These are phyloP conservation scores for Pygmarrhopalites habei DNA, from an alignment of 1,140 invertebrate genomes.

Conservation along the genomic window DNA sequence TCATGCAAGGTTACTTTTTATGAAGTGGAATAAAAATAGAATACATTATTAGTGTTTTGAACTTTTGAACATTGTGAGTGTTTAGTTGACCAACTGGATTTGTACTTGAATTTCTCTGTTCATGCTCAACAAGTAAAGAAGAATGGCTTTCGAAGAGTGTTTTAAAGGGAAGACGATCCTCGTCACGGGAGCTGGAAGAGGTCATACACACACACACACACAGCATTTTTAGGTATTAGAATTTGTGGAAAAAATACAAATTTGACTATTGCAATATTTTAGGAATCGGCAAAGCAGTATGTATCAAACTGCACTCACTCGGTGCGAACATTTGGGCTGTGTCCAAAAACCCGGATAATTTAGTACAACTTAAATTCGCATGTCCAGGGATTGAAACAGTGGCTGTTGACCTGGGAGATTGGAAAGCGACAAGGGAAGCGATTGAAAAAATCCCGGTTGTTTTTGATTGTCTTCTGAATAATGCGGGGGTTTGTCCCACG, in stretches of 20 bases:
- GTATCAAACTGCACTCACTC: conserved; percentile 52
- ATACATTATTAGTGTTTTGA: too few species aligned
- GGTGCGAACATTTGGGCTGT: conserved; percentile 65
- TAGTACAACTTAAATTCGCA: conserved; percentile 57
- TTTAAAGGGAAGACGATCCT: conserved; percentile 49
- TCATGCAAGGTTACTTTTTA: too few species aligned
- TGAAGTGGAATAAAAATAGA: too few species aligned
- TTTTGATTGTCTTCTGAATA: conserved; percentile 76
- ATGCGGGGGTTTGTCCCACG: conserved; percentile 59
- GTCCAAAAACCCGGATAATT: too few species aligned
- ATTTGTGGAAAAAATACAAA: background rate
- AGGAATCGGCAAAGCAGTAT: conserved; percentile 69
- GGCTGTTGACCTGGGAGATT: conserved; percentile 64
- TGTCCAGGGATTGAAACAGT: conserved; percentile 55
- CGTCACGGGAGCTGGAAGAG: conserved; percentile 3
- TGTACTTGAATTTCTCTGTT: too few species aligned
- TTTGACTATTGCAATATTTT: conserved; percentile 37
- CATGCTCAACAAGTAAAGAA: too few species aligned
- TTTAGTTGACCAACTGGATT: too few species aligned
- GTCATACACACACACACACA: background rate
- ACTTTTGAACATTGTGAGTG: too few species aligned
- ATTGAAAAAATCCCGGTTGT: conserved; percentile 49
- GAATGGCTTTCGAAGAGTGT: too few species aligned
- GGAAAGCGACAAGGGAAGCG: conserved; percentile 60
- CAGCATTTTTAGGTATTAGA: background rate